Percentiles rank a stretch among this genome's conserved stretches.
These are phyloP conservation scores for Diphyllodes magnificus DNA, from an alignment of 2,113 vertebrate species.

Conservation along the genomic window DNA sequence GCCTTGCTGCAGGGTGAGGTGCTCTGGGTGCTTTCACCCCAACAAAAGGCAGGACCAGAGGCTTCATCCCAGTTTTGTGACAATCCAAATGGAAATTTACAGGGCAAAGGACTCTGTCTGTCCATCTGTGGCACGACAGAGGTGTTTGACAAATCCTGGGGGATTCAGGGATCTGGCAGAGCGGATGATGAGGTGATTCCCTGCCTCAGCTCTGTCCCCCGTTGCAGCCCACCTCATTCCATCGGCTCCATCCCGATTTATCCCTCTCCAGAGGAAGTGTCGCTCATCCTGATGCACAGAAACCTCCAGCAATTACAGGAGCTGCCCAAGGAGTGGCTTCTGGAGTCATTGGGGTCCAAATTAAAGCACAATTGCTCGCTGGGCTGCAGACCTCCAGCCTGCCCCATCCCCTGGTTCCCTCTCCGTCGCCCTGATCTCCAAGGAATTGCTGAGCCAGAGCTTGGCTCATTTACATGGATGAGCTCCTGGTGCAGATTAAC, in stretches of 20 bases:
- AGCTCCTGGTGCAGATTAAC: not conserved
- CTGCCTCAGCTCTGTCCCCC: not conserved
- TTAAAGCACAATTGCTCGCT: not conserved
- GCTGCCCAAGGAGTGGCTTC: not conserved
- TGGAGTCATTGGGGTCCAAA: not conserved
- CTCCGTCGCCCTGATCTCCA: fast-evolving
- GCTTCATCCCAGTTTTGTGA: fast-evolving
- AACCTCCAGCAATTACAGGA: not conserved
- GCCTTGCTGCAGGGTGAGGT: fast-evolving
- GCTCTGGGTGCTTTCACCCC: not conserved
- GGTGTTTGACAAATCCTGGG: not conserved
- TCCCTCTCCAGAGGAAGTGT: not conserved
- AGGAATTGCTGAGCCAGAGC: not conserved
- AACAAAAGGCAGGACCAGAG: fast-evolving
- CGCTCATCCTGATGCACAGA: not conserved
- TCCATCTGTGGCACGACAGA: fast-evolving
- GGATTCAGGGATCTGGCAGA: not conserved
- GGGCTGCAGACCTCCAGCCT: not conserved
- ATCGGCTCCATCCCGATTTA: fast-evolving
- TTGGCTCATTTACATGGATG: not conserved
- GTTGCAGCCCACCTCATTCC: not conserved
- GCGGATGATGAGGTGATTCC: too few species aligned
- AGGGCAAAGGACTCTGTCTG: not conserved
- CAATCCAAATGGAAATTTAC: not conserved
- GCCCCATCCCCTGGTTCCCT: not conserved